Evolutionary conservation across 2,888 invertebrate species (phyloP).

Genomic region (Napeogenes inachia): DNA sequence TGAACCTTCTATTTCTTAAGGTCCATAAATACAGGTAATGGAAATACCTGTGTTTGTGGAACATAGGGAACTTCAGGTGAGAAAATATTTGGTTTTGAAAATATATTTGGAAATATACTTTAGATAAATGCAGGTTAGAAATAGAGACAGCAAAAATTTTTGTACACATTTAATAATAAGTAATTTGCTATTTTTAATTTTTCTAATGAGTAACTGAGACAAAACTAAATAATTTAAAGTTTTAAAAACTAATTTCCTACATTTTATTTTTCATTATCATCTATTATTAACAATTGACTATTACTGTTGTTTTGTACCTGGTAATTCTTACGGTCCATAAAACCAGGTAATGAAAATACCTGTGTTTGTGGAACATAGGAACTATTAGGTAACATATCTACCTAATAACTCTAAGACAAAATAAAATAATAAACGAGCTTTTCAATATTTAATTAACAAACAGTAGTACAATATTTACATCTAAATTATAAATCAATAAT

Average conservation of each 20-base stretch:
- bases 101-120: background rate
- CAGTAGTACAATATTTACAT: constrained; percentile 5
- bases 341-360: background rate
- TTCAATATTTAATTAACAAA: no score
- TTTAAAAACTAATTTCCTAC: no score
- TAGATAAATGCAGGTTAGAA: background rate
- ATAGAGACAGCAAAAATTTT: background rate
- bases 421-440: background rate
- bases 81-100: background rate
- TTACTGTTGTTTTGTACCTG: background rate
- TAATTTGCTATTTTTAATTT: no score
- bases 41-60: constrained; percentile 6
- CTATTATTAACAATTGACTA: background rate
- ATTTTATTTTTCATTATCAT: background rate
- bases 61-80: constrained; percentile 7
- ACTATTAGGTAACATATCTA: background rate
- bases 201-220: no score
- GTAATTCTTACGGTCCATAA: background rate
- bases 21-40: constrained; percentile 6
- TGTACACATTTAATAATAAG: no score
- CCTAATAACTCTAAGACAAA: background rate
- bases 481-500: no score
- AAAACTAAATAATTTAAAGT: no score
- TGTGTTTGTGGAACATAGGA: constrained; percentile 3
- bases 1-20: constrained; percentile 1